A percentile compares a stretch with the other conserved stretches of the same genome.
phyloP scores from a whole-genome alignment of 2,113 vertebrate genomes.

The Turdus rufiventris region DNA sequence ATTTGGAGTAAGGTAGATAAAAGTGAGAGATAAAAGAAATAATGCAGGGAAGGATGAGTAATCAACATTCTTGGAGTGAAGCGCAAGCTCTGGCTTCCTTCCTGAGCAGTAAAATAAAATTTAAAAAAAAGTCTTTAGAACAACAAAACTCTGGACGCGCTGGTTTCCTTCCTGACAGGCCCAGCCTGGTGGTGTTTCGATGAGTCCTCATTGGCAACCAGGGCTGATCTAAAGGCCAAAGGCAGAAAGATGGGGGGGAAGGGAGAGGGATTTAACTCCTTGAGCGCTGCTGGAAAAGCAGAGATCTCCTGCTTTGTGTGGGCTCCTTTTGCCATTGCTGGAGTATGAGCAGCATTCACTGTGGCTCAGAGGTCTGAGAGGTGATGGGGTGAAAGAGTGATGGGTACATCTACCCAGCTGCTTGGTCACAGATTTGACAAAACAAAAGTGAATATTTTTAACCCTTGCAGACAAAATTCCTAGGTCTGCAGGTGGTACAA shows the following conservation, averaged over 20 bases:
- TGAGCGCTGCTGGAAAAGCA: neutral
- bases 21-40: conserved; percentile 67
- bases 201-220: conserved; percentile 68
- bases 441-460: neutral
- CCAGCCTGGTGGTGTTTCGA: conserved; percentile 75
- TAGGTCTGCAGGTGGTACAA: neutral
- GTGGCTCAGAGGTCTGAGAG: neutral
- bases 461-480: neutral
- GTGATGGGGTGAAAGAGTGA: neutral
- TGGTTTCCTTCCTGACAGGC: conserved; percentile 86
- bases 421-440: neutral
- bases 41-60: conserved; percentile 71
- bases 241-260: conserved; percentile 65
- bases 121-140: conserved; percentile 83
- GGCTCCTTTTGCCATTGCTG: neutral
- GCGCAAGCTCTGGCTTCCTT: conserved; percentile 86
- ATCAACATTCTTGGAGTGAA: conserved; percentile 78
- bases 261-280: conserved; percentile 75
- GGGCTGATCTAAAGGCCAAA: conserved; percentile 70
- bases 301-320: neutral
- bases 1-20: conserved; percentile 63
- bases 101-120: conserved; percentile 84
- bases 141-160: conserved; percentile 78
- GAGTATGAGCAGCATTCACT: fast-evolving
- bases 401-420: neutral